Evolutionary conservation across 2,888 invertebrate species (phyloP).

Genomic region (Diploptera punctata): DNA sequence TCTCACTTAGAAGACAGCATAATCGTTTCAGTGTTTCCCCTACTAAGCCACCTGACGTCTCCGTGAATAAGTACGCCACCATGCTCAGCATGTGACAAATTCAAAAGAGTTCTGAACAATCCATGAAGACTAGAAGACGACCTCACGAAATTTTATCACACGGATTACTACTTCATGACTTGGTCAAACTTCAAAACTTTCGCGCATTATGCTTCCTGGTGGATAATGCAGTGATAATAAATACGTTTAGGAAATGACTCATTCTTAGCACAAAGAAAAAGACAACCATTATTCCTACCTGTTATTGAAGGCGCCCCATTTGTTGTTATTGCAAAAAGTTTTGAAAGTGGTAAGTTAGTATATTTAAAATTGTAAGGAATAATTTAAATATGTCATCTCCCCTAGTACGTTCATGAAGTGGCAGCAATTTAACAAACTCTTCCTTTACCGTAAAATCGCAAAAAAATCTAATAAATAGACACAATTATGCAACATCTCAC

Average conservation of each 20-base stretch:
- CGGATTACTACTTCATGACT: no score
- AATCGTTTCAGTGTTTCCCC: no score
- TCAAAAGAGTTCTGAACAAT: no score
- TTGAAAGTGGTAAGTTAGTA: background rate
- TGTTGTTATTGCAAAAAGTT: conserved; percentile 1
- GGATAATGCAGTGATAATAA: background rate
- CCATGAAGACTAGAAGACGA: no score
- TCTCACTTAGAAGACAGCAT: no score
- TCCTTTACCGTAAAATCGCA: conserved; percentile 4
- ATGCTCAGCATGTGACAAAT: no score
- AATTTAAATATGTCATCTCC: background rate
- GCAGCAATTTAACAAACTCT: no score
- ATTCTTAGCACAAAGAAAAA: conserved; percentile 16
- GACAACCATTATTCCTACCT: background rate
- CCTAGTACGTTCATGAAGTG: background rate
- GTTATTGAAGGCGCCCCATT: background rate
- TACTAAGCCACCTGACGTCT: no score
- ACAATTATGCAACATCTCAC: background rate
- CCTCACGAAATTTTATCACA: no score
- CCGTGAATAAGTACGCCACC: no score
- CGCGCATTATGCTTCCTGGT: background rate
- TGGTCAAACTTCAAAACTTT: background rate
- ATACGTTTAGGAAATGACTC: background rate
- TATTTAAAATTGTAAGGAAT: background rate
- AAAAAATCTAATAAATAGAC: conserved; percentile 11